Evolutionary conservation across 2,113 vertebrate species (phyloP).

Genomic region (Podarcis muralis): DNA sequence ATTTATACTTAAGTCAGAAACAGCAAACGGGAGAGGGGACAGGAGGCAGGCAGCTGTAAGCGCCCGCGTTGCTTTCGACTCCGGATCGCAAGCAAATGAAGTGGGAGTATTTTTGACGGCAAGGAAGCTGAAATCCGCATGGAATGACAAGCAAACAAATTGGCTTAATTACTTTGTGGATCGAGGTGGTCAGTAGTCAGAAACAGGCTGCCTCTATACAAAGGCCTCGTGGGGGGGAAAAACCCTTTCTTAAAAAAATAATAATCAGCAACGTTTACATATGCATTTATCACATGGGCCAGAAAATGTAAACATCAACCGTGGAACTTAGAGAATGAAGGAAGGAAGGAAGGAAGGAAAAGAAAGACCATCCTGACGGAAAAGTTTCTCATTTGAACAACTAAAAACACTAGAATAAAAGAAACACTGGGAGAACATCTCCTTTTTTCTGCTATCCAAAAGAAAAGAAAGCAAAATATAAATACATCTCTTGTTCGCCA

Average conservation of each 20-base stretch:
- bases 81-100: background rate
- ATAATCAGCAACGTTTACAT: background rate
- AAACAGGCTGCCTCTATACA: background rate
- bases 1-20: too few species aligned
- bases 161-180: background rate
- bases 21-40: too few species aligned
- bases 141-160: background rate
- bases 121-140: background rate
- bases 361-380: background rate
- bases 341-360: background rate
- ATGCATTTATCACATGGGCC: background rate
- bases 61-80: too few species aligned
- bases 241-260: too few species aligned
- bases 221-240: background rate
- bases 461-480: background rate
- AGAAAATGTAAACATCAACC: conserved; percentile 7
- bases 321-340: background rate
- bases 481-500: background rate
- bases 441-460: background rate
- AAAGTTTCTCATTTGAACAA: background rate
- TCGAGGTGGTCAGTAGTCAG: background rate
- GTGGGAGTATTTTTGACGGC: background rate
- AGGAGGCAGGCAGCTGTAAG: too few species aligned
- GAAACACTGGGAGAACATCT: background rate
- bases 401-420: background rate